Conservation (phyloP, 1,140 invertebrate species). For the Cydia pomonella region DNA sequence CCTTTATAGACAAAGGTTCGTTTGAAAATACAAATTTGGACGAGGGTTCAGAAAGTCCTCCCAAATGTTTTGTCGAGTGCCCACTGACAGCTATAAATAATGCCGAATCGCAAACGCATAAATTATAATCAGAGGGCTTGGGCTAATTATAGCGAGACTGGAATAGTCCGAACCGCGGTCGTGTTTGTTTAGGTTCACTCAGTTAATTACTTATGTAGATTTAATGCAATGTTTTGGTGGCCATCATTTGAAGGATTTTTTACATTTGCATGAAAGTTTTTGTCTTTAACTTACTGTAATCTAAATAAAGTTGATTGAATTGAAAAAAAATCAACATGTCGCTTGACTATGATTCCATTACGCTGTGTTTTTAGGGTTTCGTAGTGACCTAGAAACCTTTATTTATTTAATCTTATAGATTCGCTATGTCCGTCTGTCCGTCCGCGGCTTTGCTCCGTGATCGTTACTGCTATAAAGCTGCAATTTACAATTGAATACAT, state of each 20-base stretch:
- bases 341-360: no score
- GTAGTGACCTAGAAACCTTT: no score
- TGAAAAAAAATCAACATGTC: no score
- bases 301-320: not conserved
- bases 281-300: not conserved
- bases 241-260: not conserved
- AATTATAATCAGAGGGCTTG: conserved; percentile 3
- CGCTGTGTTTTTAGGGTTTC: no score
- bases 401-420: no score
- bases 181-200: conserved; percentile 20
- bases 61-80: not conserved
- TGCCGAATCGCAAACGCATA: conserved; percentile 2
- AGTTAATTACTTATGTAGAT: conserved; percentile 9
- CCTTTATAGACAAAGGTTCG: not conserved
- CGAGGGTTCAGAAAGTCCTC: not conserved
- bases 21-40: not conserved
- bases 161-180: conserved; percentile 1
- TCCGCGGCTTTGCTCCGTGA: no score
- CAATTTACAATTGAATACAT: no score
- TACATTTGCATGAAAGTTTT: conserved; percentile 1
- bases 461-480: no score
- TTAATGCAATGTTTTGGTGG: conserved; percentile 12
- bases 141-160: conserved; percentile 8
- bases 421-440: no score
- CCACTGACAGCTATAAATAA: conserved; percentile 2